Base-by-base conservation (phyloP, 2,113 vertebrate genomes). In the Notothenia rossii region DNA sequence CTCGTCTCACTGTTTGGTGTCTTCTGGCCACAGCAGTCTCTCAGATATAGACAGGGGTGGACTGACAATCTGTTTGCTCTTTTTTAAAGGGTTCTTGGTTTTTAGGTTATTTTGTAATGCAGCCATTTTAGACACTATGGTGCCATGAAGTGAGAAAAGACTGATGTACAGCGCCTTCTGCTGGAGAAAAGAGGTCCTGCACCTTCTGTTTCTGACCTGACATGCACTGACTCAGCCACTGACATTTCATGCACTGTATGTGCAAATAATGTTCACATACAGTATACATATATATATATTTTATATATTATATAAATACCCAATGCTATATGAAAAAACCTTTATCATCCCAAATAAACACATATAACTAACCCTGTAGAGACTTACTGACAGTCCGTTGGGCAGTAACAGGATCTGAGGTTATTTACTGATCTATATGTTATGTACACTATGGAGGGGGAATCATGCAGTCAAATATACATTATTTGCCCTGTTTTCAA, bases 51-150 rank as follows among this genome's bases (percentile, higher is more conserved):
- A 65, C 75, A 11, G 71, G 45, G 48, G 76, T 68, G 67, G 64
- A 80, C 66, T 68, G 77, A 85, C 72, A 58, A 71, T 76, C 79
- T 63, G 10, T 65, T 65, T 82, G 7, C 76, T 84, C 20, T 79
- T 77, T 59, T 62, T 71, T 67, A 72, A 46, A 74, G 64, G 65
- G 71, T 85, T 51, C 79, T 89, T 82, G 64, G 50, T 82, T 78
- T 83, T 74, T 84, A 61, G 74, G 20, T 80, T 59, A 65, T 86
- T 64, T 73, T 77, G 29, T 88, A 86, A 83, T 67, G 83, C 89
- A 82, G 86, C 89, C 87, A 91, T 93, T 83, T 91, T 87, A 90
- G 84, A 84, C 69, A 63, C 51, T 70, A 13, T 33, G 61, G 76
- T 82, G 81, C 76, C 84, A 79, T 84, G 77, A 86, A 72, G 9